Evolutionary conservation across 2,888 invertebrate species (phyloP).

Genomic region (Linnaemya tessellans): DNA sequence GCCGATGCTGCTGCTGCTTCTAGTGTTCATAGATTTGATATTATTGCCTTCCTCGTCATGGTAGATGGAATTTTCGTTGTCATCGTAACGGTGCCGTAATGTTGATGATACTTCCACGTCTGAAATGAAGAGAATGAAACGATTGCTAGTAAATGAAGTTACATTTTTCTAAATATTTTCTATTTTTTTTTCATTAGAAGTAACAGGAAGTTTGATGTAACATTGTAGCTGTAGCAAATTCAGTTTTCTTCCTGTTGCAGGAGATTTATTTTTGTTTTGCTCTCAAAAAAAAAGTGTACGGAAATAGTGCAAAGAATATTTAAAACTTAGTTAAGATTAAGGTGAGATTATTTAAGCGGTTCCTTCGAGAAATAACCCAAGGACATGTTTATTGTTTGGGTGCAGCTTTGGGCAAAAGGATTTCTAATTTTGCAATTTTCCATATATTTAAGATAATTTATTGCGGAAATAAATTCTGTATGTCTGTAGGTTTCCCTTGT

Average conservation of each 20-base stretch:
- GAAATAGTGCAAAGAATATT: slow-evolving; percentile 27
- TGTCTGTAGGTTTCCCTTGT: no score
- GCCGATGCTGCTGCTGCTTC: slow-evolving; percentile 1
- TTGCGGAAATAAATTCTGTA: no score
- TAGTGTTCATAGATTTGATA: slow-evolving; percentile 22
- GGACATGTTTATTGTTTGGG: neutral
- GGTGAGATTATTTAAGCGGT: neutral
- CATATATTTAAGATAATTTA: no score
- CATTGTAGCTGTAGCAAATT: slow-evolving; percentile 15
- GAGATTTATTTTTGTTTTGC: slow-evolving; percentile 19
- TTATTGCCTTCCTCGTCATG: slow-evolving; percentile 53
- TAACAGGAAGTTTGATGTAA: slow-evolving; percentile 39
- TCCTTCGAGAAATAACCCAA: neutral
- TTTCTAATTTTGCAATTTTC: no score
- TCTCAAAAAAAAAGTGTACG: neutral
- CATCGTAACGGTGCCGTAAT: slow-evolving; percentile 68
- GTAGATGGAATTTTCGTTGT: slow-evolving; percentile 68
- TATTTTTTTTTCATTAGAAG: slow-evolving; percentile 14
- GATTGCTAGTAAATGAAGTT: slow-evolving; percentile 44
- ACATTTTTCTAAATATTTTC: neutral
- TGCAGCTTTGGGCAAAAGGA: no score
- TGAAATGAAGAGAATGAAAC: slow-evolving; percentile 74
- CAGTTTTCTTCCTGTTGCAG: slow-evolving; percentile 31
- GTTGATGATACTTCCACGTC: slow-evolving; percentile 72
- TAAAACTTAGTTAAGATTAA: slow-evolving; percentile 13